phyloP scores from a whole-genome alignment of 2,797 vertebrate species.

The Denticeps clupeoides region DNA sequence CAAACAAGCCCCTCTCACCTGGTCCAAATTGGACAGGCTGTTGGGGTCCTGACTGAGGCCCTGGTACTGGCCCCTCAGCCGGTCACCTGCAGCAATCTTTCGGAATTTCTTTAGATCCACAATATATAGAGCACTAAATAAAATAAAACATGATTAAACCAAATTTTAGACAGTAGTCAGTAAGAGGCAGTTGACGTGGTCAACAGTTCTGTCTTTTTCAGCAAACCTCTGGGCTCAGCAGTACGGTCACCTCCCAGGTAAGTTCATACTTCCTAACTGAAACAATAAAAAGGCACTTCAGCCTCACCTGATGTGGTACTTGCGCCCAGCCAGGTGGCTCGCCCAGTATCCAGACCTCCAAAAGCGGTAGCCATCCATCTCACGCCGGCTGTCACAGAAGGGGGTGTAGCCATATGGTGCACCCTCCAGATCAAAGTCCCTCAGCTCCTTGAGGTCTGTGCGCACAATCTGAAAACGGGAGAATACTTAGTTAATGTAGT shows the following conservation, averaged over 20 bases:
- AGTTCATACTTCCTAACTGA: too few relatives aligned
- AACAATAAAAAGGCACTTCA: too few relatives aligned
- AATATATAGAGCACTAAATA: conserved; percentile 80
- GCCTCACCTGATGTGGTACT: conserved; percentile 91
- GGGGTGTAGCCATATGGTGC: conserved; percentile 96
- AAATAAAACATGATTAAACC: background rate
- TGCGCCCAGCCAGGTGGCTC: conserved; percentile 87
- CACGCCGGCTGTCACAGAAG: conserved; percentile 88
- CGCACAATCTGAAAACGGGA: conserved; percentile 76
- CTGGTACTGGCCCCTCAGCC: conserved; percentile 91
- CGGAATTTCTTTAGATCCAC: conserved; percentile 97
- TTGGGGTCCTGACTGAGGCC: conserved; percentile 97
- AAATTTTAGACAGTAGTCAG: background rate
- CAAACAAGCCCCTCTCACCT: conserved; percentile 59
- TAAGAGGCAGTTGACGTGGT: background rate
- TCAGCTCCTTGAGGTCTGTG: conserved; percentile 86
- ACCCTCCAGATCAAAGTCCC: conserved; percentile 88
- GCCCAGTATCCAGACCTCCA: conserved; percentile 98
- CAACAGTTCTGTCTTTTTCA: too few relatives aligned
- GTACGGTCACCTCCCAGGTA: too few relatives aligned
- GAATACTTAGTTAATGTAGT: background rate
- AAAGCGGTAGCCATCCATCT: conserved; percentile 97
- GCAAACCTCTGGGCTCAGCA: too few relatives aligned
- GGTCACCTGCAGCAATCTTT: conserved; percentile 93
- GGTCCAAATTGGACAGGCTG: conserved; percentile 94